Conservation (phyloP, 2,888 invertebrate genomes). For the Proisotoma minuta region DNA sequence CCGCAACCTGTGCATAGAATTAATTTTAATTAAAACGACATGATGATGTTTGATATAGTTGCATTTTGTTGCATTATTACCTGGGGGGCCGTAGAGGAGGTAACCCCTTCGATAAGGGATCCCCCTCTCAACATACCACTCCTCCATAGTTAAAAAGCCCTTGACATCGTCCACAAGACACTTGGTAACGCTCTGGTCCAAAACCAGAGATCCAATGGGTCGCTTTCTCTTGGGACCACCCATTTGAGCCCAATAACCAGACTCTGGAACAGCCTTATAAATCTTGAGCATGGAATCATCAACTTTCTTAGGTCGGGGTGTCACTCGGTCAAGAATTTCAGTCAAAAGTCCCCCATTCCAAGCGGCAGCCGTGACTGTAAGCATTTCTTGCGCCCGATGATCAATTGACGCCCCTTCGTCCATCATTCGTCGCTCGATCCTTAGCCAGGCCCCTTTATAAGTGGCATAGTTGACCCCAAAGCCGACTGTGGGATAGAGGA, state of each 20-base stretch:
- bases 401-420: constrained; percentile 1
- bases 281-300: constrained; percentile 13
- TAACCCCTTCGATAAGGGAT: constrained; percentile 37
- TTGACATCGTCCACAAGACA: constrained; percentile 19
- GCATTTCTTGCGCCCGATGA: constrained; percentile 20
- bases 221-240: constrained; percentile 15
- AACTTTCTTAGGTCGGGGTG: constrained; percentile 10
- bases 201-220: constrained; percentile 18
- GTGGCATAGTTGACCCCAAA: not conserved
- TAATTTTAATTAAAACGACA: too few species aligned
- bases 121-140: constrained; percentile 30
- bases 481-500: not conserved
- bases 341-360: constrained; percentile 14
- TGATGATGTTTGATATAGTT: too few species aligned
- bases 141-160: constrained; percentile 17
- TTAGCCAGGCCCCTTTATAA: constrained; percentile 22
- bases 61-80: too few species aligned
- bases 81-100: constrained; percentile 34
- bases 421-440: constrained; percentile 11
- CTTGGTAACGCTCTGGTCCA: constrained; percentile 13
- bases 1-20: constrained; percentile 22
- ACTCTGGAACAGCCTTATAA: constrained; percentile 16
- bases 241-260: constrained; percentile 16
- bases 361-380: constrained; percentile 18
- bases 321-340: constrained; percentile 18